Evolutionary conservation across 2,888 invertebrate genomes (phyloP).

Genomic region (Petrolisthes cinctipes): DNA sequence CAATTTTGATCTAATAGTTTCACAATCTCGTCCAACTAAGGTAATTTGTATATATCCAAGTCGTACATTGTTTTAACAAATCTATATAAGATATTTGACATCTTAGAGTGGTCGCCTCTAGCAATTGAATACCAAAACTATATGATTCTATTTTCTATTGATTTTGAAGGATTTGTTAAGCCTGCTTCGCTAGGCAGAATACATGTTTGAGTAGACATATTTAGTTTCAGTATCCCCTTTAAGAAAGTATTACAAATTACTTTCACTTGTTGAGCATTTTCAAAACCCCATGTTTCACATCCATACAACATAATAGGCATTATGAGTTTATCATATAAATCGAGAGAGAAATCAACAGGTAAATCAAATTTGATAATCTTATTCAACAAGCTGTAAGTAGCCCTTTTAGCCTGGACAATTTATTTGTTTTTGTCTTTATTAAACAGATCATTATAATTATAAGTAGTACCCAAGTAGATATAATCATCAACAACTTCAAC

Average conservation of each 20-base stretch:
- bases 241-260: constrained; percentile 7
- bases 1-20: not conserved
- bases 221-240: constrained; percentile 26
- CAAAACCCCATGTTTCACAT: not conserved
- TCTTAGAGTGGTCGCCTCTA: not conserved
- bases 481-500: too few relatives aligned
- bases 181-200: not conserved
- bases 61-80: constrained; percentile 14
- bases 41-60: not conserved
- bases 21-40: not conserved
- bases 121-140: not conserved
- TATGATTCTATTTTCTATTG: constrained; percentile 14
- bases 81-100: not conserved
- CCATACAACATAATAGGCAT: constrained; percentile 16
- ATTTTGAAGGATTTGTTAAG: not conserved
- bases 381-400: not conserved
- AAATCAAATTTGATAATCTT: constrained; percentile 14
- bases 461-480: too few relatives aligned
- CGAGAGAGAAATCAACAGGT: constrained; percentile 15
- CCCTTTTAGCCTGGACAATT: not conserved
- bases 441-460: not conserved
- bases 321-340: constrained; percentile 17
- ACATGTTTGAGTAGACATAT: constrained; percentile 9
- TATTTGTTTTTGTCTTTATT: not conserved
- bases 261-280: constrained; percentile 15